Evolutionary conservation across 2,888 invertebrate species (phyloP).

Genomic region (Sialis lutaria): DNA sequence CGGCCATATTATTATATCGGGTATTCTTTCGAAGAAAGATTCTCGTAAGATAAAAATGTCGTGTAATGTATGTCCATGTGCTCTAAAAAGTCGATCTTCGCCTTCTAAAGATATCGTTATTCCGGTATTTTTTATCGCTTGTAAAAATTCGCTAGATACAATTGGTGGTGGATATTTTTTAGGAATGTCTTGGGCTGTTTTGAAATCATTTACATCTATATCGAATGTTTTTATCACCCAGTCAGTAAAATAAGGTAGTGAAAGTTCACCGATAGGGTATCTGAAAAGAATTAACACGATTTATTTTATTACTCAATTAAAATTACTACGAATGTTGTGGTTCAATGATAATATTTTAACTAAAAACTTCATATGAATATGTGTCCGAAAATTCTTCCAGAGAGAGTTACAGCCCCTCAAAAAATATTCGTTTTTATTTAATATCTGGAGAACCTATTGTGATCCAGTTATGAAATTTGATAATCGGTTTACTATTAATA

Average conservation of each 20-base stretch:
- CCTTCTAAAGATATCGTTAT: slow-evolving; percentile 54
- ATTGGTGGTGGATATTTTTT: slow-evolving; percentile 47
- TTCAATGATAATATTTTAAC: too few species aligned
- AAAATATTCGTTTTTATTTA: too few species aligned
- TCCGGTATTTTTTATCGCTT: slow-evolving; percentile 32
- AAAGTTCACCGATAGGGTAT: slow-evolving; percentile 56
- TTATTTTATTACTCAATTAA: too few species aligned
- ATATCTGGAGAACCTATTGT: too few species aligned
- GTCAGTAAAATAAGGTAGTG: slow-evolving; percentile 59
- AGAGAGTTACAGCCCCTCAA: too few species aligned
- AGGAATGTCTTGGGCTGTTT: slow-evolving; percentile 34
- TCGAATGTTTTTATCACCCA: slow-evolving; percentile 66
- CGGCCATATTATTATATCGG: slow-evolving; percentile 91
- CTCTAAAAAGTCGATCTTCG: slow-evolving; percentile 68
- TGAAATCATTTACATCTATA: slow-evolving; percentile 32
- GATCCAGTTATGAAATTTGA: too few species aligned
- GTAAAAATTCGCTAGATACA: slow-evolving; percentile 38
- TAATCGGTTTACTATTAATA: too few species aligned
- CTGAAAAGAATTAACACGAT: slow-evolving; percentile 26
- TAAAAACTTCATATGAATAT: too few species aligned
- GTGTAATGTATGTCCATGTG: slow-evolving; percentile 85
- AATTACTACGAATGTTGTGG: too few species aligned
- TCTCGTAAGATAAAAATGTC: slow-evolving; percentile 68
- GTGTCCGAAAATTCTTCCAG: too few species aligned
- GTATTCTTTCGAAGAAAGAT: slow-evolving; percentile 65